A percentile compares a stretch with the other conserved stretches of the same genome.
Evolutionary conservation across 2,797 vertebrate genomes (phyloP).

Genomic region (Macropus fuliginosus): DNA sequence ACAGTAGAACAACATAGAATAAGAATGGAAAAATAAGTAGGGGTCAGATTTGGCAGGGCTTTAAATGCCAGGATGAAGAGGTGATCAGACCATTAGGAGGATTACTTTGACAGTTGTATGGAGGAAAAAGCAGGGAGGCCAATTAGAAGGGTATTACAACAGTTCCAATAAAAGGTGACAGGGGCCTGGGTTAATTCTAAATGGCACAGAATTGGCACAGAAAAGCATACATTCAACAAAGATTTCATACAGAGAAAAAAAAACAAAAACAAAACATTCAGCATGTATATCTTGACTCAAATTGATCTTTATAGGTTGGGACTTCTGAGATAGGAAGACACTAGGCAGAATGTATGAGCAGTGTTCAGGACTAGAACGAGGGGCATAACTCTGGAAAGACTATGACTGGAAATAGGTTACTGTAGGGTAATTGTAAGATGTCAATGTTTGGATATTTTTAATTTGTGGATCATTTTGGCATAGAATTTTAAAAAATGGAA

Average conservation of each 20-base stretch:
- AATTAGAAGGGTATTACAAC: not conserved
- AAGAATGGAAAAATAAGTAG: not conserved
- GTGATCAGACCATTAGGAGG: not conserved
- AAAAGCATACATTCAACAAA: not conserved
- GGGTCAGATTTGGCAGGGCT: not conserved
- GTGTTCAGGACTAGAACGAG: not conserved
- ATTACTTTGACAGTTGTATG: not conserved
- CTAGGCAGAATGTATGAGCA: not conserved
- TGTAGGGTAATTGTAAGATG: not conserved
- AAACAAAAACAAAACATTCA: not conserved
- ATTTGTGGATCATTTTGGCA: not conserved
- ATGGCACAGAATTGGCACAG: not conserved
- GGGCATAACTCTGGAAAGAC: not conserved
- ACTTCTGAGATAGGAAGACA: not conserved
- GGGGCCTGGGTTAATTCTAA: not conserved
- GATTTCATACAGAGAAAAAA: not conserved
- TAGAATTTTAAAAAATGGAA: conserved; percentile 32
- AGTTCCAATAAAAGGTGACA: not conserved
- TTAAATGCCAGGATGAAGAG: not conserved
- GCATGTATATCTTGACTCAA: not conserved
- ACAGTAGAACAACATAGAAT: not conserved
- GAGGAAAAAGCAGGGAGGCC: not conserved
- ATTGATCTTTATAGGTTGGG: not conserved
- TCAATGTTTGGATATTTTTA: not conserved
- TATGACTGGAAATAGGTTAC: not conserved